phyloP scores from a whole-genome alignment of 1,140 invertebrate species.

The Ganaspis sp. region DNA sequence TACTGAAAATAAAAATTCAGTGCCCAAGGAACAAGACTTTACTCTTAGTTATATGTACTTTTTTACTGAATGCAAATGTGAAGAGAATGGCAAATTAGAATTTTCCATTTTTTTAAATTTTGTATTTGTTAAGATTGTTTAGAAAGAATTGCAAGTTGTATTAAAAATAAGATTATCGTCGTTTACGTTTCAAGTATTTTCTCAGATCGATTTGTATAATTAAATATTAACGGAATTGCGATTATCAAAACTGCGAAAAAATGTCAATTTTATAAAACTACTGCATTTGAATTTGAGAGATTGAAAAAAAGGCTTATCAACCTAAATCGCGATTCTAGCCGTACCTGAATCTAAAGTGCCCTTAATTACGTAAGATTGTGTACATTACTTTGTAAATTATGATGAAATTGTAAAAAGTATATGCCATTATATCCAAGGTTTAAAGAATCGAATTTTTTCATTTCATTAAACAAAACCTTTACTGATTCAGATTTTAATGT shows the following conservation, averaged over 20 bases:
- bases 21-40: constrained; percentile 14
- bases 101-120: constrained; percentile 7
- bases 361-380: constrained; percentile 24
- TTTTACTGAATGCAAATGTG: neutral
- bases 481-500: too few relatives aligned
- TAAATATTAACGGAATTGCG: constrained; percentile 11
- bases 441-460: neutral
- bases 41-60: neutral
- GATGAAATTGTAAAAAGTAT: constrained; percentile 27
- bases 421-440: constrained; percentile 3
- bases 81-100: constrained; percentile 5
- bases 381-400: constrained; percentile 25
- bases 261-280: neutral
- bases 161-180: constrained; percentile 10
- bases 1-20: neutral
- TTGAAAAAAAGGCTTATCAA: neutral
- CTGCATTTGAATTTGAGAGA: neutral
- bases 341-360: constrained; percentile 30
- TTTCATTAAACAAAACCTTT: neutral
- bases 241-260: neutral
- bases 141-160: neutral
- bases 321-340: constrained; percentile 2
- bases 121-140: neutral
- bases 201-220: neutral
- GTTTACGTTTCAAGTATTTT: constrained; percentile 23